Evolutionary conservation across 2,113 vertebrate species (phyloP).

Genomic region (Cardinalis cardinalis): DNA sequence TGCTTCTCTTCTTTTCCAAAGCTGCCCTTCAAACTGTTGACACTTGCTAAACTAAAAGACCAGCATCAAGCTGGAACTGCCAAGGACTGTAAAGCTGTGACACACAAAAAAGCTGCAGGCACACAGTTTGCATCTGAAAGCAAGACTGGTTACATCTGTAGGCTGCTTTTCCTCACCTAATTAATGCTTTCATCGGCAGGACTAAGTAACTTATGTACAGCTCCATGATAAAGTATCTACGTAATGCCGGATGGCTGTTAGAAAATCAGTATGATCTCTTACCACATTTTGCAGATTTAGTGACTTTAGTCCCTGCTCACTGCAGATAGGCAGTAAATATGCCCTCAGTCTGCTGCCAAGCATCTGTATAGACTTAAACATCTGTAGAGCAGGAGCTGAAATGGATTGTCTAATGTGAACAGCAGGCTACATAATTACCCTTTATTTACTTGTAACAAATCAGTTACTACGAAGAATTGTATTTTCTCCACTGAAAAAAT

Average conservation of each 20-base stretch:
- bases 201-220: neutral
- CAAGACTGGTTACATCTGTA: neutral
- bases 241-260: neutral
- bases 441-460: conserved; percentile 47
- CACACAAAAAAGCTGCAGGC: neutral
- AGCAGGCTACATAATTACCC: conserved; percentile 33
- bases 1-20: neutral
- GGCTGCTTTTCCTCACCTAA: neutral
- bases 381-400: conserved; percentile 1
- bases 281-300: conserved; percentile 24
- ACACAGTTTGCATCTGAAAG: neutral
- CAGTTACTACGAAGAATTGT: conserved; percentile 2
- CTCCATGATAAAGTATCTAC: neutral
- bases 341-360: neutral
- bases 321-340: conserved; percentile 13
- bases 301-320: neutral
- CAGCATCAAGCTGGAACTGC: neutral
- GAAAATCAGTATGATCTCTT: neutral
- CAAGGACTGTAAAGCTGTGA: neutral
- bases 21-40: neutral
- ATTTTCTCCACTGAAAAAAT: neutral
- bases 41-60: neutral
- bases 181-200: neutral
- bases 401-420: neutral
- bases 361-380: conserved; percentile 34